These are phyloP conservation scores for Cygnus buccinator DNA, from an alignment of 2,113 vertebrate genomes.

Conservation along the genomic window DNA sequence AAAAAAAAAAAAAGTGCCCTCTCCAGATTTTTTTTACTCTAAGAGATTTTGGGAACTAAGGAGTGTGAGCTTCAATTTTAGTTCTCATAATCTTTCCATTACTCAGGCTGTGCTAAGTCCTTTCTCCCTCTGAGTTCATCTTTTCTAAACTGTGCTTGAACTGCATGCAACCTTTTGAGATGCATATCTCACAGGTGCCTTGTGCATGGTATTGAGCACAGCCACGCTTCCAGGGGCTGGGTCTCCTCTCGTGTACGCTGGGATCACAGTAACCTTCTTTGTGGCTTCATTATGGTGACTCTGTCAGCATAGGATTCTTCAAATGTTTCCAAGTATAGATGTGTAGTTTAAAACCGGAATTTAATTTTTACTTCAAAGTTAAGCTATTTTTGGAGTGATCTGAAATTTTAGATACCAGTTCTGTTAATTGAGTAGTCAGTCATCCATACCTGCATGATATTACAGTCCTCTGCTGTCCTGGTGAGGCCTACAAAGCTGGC, in stretches of 20 bases:
- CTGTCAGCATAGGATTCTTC: neutral
- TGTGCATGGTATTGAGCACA: accelerated
- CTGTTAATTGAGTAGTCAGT: neutral
- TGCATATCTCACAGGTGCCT: neutral
- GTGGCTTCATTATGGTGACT: neutral
- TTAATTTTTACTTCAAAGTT: neutral
- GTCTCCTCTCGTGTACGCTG: neutral
- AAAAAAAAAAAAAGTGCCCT: neutral
- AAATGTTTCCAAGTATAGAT: neutral
- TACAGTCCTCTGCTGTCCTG: neutral
- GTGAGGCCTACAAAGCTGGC: neutral
- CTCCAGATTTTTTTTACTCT: neutral
- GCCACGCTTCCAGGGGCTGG: neutral
- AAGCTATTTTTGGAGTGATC: neutral
- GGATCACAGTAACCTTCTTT: neutral
- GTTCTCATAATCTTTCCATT: neutral
- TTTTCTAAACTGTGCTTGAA: neutral
- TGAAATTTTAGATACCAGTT: neutral
- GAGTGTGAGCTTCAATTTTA: neutral
- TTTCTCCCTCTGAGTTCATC: neutral
- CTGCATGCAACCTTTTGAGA: neutral
- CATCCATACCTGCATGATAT: neutral
- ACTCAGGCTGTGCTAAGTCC: neutral
- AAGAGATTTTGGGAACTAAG: neutral
- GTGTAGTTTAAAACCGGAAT: neutral